Evolutionary conservation across 2,888 invertebrate genomes (phyloP).

Genomic region (Sisyra nigra): DNA sequence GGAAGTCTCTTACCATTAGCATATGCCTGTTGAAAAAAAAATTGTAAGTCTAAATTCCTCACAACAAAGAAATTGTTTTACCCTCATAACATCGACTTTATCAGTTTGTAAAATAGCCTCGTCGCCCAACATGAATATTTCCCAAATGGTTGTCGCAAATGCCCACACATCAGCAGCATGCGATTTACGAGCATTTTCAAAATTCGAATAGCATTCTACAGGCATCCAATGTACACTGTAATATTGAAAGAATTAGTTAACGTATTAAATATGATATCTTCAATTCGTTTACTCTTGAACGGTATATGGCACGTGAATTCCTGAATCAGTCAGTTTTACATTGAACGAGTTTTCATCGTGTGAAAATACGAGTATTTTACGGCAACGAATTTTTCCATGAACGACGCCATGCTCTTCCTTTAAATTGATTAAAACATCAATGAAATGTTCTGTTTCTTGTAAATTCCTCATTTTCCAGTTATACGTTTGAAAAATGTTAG

Average conservation of each 20-base stretch:
- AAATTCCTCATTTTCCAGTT: no score
- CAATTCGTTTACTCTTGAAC: slow-evolving; percentile 43
- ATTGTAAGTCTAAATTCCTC: background rate
- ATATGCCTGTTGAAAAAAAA: slow-evolving; percentile 36
- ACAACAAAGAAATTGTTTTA: slow-evolving; percentile 12
- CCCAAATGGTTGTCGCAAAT: slow-evolving; percentile 82
- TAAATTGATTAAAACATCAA: no score
- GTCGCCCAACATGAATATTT: slow-evolving; percentile 70
- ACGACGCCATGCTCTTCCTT: slow-evolving; percentile 63
- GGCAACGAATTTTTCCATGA: slow-evolving; percentile 73
- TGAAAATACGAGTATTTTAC: slow-evolving; percentile 61
- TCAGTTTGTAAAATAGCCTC: slow-evolving; percentile 17
- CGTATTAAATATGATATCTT: slow-evolving; percentile 1
- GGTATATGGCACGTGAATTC: slow-evolving; percentile 44
- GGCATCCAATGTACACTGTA: slow-evolving; percentile 79
- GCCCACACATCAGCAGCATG: slow-evolving; percentile 79
- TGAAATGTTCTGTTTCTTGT: no score
- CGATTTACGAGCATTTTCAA: slow-evolving; percentile 47
- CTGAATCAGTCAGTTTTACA: slow-evolving; percentile 74
- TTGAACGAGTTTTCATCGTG: slow-evolving; percentile 51
- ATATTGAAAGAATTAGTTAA: slow-evolving; percentile 12
- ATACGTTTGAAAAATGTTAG: background rate
- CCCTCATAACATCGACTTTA: slow-evolving; percentile 21
- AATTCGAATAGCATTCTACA: slow-evolving; percentile 58
- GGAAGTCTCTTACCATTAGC: slow-evolving; percentile 48